These are phyloP conservation scores for Anomalospiza imberbis DNA, from an alignment of 2,797 vertebrate species.

Conservation along the genomic window DNA sequence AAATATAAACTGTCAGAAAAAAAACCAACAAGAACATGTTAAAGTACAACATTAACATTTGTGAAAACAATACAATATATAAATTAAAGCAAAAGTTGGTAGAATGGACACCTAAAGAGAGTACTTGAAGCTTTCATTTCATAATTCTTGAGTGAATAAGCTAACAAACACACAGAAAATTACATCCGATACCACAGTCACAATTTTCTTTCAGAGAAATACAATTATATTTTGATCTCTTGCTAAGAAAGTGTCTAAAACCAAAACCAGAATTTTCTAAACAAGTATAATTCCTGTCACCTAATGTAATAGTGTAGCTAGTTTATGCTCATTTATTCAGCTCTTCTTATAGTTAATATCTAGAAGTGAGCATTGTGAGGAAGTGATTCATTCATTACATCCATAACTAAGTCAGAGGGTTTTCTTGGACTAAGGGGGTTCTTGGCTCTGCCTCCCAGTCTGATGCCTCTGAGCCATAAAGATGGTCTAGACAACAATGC, in stretches of 20 bases:
- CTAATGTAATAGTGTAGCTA: not conserved
- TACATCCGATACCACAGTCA: not conserved
- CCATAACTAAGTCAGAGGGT: not conserved
- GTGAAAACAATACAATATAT: not conserved
- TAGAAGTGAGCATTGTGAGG: not conserved
- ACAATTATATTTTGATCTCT: not conserved
- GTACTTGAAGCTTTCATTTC: not conserved
- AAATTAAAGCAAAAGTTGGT: not conserved
- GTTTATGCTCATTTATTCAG: not conserved
- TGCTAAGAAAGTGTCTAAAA: not conserved
- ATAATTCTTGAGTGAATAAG: not conserved
- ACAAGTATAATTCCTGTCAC: not conserved
- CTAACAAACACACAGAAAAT: not conserved
- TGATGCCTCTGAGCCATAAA: not conserved
- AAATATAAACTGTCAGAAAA: not conserved
- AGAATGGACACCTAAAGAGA: not conserved
- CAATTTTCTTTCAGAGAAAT: not conserved
- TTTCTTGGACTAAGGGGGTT: not conserved
- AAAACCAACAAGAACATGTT: accelerated
- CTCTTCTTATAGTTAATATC: not conserved
- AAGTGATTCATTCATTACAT: not conserved
- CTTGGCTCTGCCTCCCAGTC: not conserved
- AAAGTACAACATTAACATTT: not conserved
- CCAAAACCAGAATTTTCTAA: not conserved
- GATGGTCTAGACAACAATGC: not conserved